Percentiles rank a stretch among this genome's conserved stretches.
phyloP scores from a whole-genome alignment of 2,888 invertebrate species.

The Protophormia terraenovae region DNA sequence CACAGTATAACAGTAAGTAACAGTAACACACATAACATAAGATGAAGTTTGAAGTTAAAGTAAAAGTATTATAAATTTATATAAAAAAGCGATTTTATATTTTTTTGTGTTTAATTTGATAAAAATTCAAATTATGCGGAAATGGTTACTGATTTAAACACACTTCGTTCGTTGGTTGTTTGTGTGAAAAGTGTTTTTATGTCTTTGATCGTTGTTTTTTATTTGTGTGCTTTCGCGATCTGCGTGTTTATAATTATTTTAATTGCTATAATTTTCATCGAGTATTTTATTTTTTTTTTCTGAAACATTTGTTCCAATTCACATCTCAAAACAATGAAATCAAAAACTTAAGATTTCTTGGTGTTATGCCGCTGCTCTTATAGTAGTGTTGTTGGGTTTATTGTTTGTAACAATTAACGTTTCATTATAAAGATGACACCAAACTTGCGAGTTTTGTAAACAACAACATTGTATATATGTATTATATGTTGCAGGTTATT shows the following conservation, averaged over 20 bases:
- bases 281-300: conserved; percentile 23
- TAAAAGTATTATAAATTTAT: neutral
- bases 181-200: neutral
- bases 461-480: neutral
- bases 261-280: conserved; percentile 56
- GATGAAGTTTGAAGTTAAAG: conserved; percentile 7
- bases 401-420: conserved; percentile 54
- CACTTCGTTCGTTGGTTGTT: neutral
- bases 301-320: conserved; percentile 55
- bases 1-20: conserved; percentile 1
- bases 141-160: conserved; percentile 34
- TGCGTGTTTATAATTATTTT: conserved; percentile 62
- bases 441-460: conserved; percentile 5
- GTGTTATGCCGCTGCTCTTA: neutral
- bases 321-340: conserved; percentile 52
- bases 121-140: conserved; percentile 43
- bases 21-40: conserved; percentile 18
- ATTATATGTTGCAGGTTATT: conserved; percentile 26
- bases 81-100: neutral
- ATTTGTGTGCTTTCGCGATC: conserved; percentile 20
- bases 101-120: neutral
- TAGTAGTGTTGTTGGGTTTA: neutral
- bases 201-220: neutral
- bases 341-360: conserved; percentile 40
- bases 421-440: conserved; percentile 54